A percentile compares a stretch with the other conserved stretches of the same genome.
These are phyloP conservation scores for Philotrypesis tridentata DNA, from an alignment of 1,140 invertebrate species.

Conservation along the genomic window DNA sequence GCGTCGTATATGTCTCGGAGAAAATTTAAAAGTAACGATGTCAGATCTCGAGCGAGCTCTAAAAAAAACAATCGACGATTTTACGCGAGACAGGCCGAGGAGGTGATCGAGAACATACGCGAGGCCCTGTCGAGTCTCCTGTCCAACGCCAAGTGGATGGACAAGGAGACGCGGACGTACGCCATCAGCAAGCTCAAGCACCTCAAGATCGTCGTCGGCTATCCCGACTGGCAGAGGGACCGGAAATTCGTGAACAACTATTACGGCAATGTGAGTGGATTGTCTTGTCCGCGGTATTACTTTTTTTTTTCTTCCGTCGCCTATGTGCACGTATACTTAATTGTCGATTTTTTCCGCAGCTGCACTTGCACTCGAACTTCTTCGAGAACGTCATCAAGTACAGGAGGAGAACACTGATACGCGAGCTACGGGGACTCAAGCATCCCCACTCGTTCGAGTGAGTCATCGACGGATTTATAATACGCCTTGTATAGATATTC, in stretches of 20 bases:
- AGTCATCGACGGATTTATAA: no score
- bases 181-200: constrained; percentile 40
- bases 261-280: constrained; percentile 36
- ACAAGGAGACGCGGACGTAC: constrained; percentile 31
- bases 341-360: constrained; percentile 8
- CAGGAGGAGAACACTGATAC: constrained; percentile 19
- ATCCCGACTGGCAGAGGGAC: constrained; percentile 39
- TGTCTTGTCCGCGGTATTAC: neutral
- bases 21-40: neutral
- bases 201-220: constrained; percentile 30
- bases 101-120: constrained; percentile 31
- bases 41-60: neutral
- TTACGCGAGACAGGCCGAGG: constrained; percentile 26
- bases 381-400: constrained; percentile 47
- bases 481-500: no score
- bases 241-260: constrained; percentile 29
- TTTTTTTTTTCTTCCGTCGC: no score
- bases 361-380: constrained; percentile 34
- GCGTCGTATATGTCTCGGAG: no score
- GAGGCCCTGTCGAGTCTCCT: constrained; percentile 19
- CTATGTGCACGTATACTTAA: no score
- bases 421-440: constrained; percentile 30
- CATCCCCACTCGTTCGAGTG: constrained; percentile 27
- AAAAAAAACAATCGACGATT: neutral
- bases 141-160: constrained; percentile 44